Base-by-base conservation (phyloP, 2,888 invertebrate species). In the Ctena decussata region DNA sequence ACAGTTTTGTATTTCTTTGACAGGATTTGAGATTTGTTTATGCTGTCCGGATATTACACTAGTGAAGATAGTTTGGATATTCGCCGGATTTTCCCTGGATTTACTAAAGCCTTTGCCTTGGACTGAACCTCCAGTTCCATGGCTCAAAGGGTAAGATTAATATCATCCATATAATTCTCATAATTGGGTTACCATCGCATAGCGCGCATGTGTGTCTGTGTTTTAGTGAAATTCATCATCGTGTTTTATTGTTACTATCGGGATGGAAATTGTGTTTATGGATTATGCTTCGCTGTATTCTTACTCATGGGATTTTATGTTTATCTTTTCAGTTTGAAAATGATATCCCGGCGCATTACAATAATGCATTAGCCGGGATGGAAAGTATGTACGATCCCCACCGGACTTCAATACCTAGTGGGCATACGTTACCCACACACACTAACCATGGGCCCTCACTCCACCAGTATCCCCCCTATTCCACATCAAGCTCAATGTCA, bases 1-100 rank as follows among this genome's bases (percentile, higher is more conserved):
- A 94, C 94, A 94, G 93, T 94, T 93, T 92, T 91, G 88, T 89
- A 90, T 92, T 90, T 93, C 92, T 93, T 90, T 93, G 94, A 94
- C 93, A 93, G 93, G 92, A 81, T 85, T 88, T 79, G 82, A 87
- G 92, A 93, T 93, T 92, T 93, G 94, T 93, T 93, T 94, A 92
- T 93, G 92, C 93, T 90, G 89, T 83, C 78, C 83, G 89, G 86
- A 89, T 86, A 85, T 79, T 76, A 27, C 75, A 39, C 53, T 41
- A 73, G 49, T 77, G 84, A 75, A 72, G 88, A 84, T 35, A 65
- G 21, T 65, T 65, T 65, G 65, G 65, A 65, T 21, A 65, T 65
- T 65, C 65, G 65, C 65, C 21, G 65, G 65, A 35, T 65, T 65
- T 35, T 87, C 77, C 82, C 79, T 89, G 90, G 86, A 78, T 84